Evolutionary conservation across 2,797 vertebrate species (phyloP).

Genomic region (Hippoglossus hippoglossus): DNA sequence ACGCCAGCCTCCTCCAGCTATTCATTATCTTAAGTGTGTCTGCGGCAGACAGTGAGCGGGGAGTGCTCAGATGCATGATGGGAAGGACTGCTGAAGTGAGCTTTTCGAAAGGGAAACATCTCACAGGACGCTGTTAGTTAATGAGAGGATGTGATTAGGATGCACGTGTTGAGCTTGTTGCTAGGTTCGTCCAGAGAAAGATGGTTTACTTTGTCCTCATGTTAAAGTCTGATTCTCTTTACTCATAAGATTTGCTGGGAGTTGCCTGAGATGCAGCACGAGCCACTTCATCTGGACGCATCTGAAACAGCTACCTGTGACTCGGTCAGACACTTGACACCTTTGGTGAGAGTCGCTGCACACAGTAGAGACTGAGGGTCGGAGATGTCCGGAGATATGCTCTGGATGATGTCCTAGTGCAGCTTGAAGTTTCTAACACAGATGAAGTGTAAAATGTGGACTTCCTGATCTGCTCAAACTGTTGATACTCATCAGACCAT

Average conservation of each 20-base stretch:
- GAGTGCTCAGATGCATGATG: conserved; percentile 49
- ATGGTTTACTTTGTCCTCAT: too few relatives aligned
- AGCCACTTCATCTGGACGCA: too few relatives aligned
- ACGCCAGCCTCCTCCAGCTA: conserved; percentile 70
- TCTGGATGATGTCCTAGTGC: too few relatives aligned
- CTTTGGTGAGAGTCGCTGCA: too few relatives aligned
- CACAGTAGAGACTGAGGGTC: too few relatives aligned
- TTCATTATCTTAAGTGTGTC: conserved; percentile 83
- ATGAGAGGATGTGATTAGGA: conserved; percentile 55
- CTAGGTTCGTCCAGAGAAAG: too few relatives aligned
- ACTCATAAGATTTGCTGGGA: too few relatives aligned
- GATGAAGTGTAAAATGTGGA: not conserved
- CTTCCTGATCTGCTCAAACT: conserved; percentile 20
- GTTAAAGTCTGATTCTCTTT: too few relatives aligned
- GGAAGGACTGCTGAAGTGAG: conserved; percentile 71
- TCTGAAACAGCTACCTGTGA: too few relatives aligned
- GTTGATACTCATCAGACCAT: conserved; percentile 28
- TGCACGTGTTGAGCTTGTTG: not conserved
- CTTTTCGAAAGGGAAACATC: conserved; percentile 52
- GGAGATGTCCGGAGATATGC: too few relatives aligned
- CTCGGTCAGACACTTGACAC: too few relatives aligned
- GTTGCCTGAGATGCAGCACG: too few relatives aligned
- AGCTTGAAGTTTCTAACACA: not conserved
- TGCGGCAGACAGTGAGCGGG: conserved; percentile 66
- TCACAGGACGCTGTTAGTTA: conserved; percentile 61